These are phyloP conservation scores for Amyelois transitella DNA, from an alignment of 1,140 invertebrate species.

Conservation along the genomic window DNA sequence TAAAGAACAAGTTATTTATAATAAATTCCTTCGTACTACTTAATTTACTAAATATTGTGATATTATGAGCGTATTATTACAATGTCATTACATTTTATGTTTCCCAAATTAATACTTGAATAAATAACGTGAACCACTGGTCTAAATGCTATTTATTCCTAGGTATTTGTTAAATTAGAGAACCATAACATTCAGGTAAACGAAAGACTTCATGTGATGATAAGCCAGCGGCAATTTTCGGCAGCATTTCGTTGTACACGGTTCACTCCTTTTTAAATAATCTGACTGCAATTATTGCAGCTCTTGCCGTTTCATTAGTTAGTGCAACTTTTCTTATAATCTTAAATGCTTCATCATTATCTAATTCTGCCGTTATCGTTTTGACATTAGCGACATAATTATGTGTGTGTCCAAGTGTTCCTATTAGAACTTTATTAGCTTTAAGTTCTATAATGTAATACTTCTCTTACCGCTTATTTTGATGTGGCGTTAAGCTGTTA, in stretches of 20 bases:
- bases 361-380: constrained; percentile 13
- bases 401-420: constrained; percentile 23
- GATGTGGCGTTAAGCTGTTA: constrained; percentile 15
- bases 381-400: constrained; percentile 26
- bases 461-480: constrained; percentile 22
- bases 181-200: constrained; percentile 56
- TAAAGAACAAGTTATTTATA: no score
- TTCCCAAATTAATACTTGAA: no score
- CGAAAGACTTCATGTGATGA: constrained; percentile 31
- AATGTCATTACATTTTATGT: no score
- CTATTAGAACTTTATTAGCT: constrained; percentile 19
- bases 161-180: no score
- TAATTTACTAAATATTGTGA: no score
- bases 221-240: constrained; percentile 35
- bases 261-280: constrained; percentile 34
- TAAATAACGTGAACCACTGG: no score
- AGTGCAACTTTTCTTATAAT: constrained; percentile 17
- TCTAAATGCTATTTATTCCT: no score
- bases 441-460: constrained; percentile 22
- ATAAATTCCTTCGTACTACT: no score
- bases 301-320: neutral
- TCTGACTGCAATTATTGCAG: neutral
- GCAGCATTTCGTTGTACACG: constrained; percentile 48
- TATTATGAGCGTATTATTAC: no score
- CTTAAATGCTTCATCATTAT: constrained; percentile 10